A percentile compares a stretch with the other conserved stretches of the same genome.
Conservation (phyloP, 2,888 invertebrate genomes). For the Diarsia mendica region DNA sequence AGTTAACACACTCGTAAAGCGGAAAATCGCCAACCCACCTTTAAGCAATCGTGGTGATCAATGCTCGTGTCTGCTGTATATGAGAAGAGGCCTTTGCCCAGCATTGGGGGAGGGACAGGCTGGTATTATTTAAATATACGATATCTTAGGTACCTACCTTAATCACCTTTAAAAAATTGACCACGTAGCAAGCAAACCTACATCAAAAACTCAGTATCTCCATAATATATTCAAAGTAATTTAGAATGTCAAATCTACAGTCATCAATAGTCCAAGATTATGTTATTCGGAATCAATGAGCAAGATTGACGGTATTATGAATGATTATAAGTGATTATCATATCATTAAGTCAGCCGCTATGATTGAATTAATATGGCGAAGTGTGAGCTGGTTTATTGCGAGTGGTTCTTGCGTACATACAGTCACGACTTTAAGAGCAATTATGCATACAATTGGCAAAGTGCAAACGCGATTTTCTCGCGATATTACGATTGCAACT, state of each 20-base stretch:
- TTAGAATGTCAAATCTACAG: constrained; percentile 45
- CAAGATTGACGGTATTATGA: constrained; percentile 38
- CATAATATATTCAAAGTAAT: constrained; percentile 58
- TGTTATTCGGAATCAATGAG: constrained; percentile 58
- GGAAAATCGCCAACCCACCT: too few relatives aligned
- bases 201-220: neutral
- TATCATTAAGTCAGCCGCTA: constrained; percentile 49
- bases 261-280: constrained; percentile 54
- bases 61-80: neutral
- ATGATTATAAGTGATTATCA: constrained; percentile 58
- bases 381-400: constrained; percentile 14
- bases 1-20: neutral
- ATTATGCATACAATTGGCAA: too few relatives aligned
- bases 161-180: neutral
- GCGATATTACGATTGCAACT: too few relatives aligned
- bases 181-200: neutral
- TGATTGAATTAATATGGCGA: constrained; percentile 48
- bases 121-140: too few relatives aligned
- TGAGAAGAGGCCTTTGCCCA: neutral
- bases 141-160: neutral
- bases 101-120: too few relatives aligned
- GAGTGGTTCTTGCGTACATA: neutral
- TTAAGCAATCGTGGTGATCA: neutral
- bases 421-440: too few relatives aligned
- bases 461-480: too few relatives aligned